Evolutionary conservation across 2,888 invertebrate species (phyloP), one percentile per base, ranked within the genome.

Genomic region (Trachelus stipa): DNA sequence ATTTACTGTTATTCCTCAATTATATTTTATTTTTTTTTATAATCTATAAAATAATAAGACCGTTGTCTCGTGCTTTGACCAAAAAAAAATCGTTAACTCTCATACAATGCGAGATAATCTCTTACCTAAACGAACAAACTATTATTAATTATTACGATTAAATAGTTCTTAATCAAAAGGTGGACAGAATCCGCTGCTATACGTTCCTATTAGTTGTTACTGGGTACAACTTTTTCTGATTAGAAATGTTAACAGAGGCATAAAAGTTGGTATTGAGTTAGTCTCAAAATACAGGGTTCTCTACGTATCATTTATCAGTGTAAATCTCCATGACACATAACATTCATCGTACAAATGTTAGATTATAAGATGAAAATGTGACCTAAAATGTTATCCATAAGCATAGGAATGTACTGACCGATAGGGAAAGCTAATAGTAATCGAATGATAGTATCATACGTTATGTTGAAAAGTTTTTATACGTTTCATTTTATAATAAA

Each of bases 401-500:
- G 23, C 56, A 9, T 56, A 23, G 23, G 0, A 23, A 56, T 56
- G 56, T 56, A 56, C 23, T 56, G 56, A 56, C 56, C 23, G 9
- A 56, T 56, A 56, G 23, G 56, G 56, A 9, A 1, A 56, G 23
- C 23, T 56, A 23, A 56, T 56, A 56, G 2, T 23, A 56, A 40
- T 30, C 34, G 12, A 68, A 35, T 37, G 71, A 56, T 75, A 76
- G 33, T 33, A 75, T 75, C 79, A 37, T 74, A 76, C 76, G 75
- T 81, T 81, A 81, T 78, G 76, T 84, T 82, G n/a, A 73, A 79
- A 77, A 75, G 71, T 80, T 85, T 86, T 85, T 86, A 83, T 85
- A 86, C 77, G 79, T 85, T 84, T 75, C 68, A 77, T 86, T 84
- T 87, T 82, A 82, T 85, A 85, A 85, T 84, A 83, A 86, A 85